Base-by-base conservation (phyloP, 2,113 vertebrate species). In the Ctenomys sociabilis region DNA sequence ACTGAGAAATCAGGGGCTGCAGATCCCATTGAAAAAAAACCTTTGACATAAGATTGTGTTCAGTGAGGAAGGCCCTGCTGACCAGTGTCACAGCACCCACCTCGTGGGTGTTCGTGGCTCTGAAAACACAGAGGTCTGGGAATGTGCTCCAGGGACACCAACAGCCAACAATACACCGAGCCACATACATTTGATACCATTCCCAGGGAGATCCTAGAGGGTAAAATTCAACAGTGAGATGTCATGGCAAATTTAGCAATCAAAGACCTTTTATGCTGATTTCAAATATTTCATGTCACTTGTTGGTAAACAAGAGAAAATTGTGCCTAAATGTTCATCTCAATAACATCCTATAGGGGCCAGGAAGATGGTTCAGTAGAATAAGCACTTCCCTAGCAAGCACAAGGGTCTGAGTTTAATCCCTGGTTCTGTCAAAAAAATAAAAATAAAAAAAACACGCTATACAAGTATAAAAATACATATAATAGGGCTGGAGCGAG, bases 21-120 rank as follows among this genome's bases (percentile, higher is more conserved):
- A 93, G 30, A 88, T 90, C 70, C 94, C 26, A 68, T 45, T n/a
- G 68, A 91, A 82, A 96, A 49, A 49, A 88, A 90, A 88, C 43
- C 0, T 40, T 90, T 57, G 90, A 92, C 89, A 59, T 5, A 1
- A 93, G 66, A 90, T 52, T 90, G 92, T 35, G 84, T 17, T 80
- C 40, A n/a, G 1, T 30, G 68, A 66, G 7, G 22, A 2, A 4
- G 37, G 61, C 16, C 3, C 32, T 16, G 2, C 70, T 85, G 59
- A 85, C 72, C 7, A 1, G 52, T 85, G 16, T 64, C 84, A 90
- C 75, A n/a, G n/a, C 3, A 45, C 32, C 37, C 17, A 26, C 1
- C 19, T 14, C 37, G 45, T 49, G 11, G 30, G 68, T 43, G 30
- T 13, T 5, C 17, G 3, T 2, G 12, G 52, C 8, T 0, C 12